Percentiles rank a stretch among this genome's conserved stretches.
Evolutionary conservation across 1,140 invertebrate genomes (phyloP).

Genomic region (Bombus fervidus): DNA sequence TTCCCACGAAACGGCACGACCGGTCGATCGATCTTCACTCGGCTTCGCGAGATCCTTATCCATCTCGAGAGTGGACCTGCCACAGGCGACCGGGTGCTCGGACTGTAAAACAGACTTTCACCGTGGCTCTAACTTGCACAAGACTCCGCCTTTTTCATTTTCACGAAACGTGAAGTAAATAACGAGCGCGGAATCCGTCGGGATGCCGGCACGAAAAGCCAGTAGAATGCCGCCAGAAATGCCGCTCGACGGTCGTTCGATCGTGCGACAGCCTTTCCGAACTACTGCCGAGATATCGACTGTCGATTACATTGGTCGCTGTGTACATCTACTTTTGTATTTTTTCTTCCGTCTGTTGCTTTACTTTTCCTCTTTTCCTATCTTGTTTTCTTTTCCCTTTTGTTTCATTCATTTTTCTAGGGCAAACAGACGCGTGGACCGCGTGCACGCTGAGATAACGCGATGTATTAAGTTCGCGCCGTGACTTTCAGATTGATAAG

Average conservation of each 20-base stretch:
- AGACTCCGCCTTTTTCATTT: slow-evolving; percentile 67
- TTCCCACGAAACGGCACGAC: slow-evolving; percentile 56
- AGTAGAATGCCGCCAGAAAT: slow-evolving; percentile 67
- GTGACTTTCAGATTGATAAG: slow-evolving; percentile 17
- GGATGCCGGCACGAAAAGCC: slow-evolving; percentile 54
- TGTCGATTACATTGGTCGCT: slow-evolving; percentile 8
- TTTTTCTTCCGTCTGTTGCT: neutral
- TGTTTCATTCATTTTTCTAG: neutral
- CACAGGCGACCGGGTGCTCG: slow-evolving; percentile 24
- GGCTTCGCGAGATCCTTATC: slow-evolving; percentile 57
- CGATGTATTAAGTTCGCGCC: slow-evolving; percentile 20
- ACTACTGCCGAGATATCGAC: slow-evolving; percentile 19
- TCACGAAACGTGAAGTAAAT: slow-evolving; percentile 70
- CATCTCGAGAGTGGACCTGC: slow-evolving; percentile 64
- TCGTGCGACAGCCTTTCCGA: neutral
- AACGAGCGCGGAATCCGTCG: slow-evolving; percentile 67
- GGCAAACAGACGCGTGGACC: neutral
- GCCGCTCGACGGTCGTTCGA: slow-evolving; percentile 48
- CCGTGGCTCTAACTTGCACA: slow-evolving; percentile 64
- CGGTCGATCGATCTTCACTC: slow-evolving; percentile 63
- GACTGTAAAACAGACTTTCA: slow-evolving; percentile 64
- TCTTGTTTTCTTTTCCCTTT: neutral
- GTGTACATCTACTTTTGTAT: no score
- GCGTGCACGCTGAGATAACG: neutral
- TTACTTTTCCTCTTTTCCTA: neutral